These are phyloP conservation scores for Calephelis nemesis DNA, from an alignment of 1,140 invertebrate genomes.

Conservation along the genomic window DNA sequence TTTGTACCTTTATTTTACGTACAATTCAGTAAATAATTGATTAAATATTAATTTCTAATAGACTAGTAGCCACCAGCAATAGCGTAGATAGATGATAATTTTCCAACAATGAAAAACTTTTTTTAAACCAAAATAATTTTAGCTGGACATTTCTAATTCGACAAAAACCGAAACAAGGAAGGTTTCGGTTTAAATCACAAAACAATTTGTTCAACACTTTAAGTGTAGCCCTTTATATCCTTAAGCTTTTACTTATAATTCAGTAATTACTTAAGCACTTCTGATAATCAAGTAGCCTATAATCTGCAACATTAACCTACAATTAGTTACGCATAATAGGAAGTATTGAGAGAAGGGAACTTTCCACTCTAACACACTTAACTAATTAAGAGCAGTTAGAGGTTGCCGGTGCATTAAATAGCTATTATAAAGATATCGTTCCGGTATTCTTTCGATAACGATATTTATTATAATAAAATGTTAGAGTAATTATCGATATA, in stretches of 20 bases:
- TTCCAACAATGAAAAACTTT: no score
- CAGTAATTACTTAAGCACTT: constrained; percentile 37
- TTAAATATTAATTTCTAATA: no score
- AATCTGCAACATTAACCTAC: constrained; percentile 57
- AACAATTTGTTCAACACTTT: no score
- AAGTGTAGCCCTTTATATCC: background rate
- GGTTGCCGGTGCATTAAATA: constrained; percentile 47
- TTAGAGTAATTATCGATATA: background rate
- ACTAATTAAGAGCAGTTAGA: constrained; percentile 65
- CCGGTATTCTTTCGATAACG: constrained; percentile 17
- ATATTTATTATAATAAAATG: constrained; percentile 4
- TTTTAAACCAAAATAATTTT: no score
- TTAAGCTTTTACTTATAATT: background rate
- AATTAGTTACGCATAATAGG: constrained; percentile 62
- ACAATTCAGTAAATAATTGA: no score
- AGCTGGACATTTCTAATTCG: background rate
- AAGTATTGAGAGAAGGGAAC: constrained; percentile 50
- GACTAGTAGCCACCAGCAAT: no score
- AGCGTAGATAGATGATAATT: no score
- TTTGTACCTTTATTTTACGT: no score
- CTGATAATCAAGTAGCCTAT: constrained; percentile 46
- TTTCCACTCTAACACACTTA: constrained; percentile 58
- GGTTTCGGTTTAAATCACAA: no score
- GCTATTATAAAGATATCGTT: constrained; percentile 33
- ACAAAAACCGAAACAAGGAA: background rate